These are phyloP conservation scores for Myathropa florea DNA, from an alignment of 2,888 invertebrate genomes.

Conservation along the genomic window DNA sequence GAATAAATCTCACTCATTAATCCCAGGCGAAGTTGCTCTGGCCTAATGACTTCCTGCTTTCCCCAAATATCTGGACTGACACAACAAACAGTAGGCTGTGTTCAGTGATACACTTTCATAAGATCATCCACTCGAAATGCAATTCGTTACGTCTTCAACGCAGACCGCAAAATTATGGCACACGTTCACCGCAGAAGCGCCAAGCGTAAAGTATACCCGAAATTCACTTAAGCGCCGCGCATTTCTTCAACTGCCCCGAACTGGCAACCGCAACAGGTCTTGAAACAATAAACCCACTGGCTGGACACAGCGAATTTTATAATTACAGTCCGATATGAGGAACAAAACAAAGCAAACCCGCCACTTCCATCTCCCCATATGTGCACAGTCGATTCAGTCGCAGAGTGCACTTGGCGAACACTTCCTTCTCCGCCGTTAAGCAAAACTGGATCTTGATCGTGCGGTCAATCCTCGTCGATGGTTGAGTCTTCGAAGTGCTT, in stretches of 20 bases:
- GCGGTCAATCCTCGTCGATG: constrained; percentile 50
- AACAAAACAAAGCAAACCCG: constrained; percentile 24
- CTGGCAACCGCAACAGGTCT: constrained; percentile 9
- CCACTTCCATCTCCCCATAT: not conserved
- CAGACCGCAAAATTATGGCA: not conserved
- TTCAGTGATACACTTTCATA: not conserved
- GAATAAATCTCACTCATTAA: not conserved
- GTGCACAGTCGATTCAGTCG: constrained; percentile 4
- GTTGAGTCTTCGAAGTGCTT: constrained; percentile 39
- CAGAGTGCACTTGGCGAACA: constrained; percentile 30
- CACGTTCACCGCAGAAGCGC: not conserved
- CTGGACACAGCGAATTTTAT: constrained; percentile 44
- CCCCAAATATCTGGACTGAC: not conserved
- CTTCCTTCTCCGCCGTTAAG: constrained; percentile 46
- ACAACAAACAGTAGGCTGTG: not conserved
- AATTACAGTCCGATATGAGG: constrained; percentile 52
- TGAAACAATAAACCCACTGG: constrained; percentile 29
- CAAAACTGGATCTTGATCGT: constrained; percentile 56
- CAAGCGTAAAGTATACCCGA: not conserved
- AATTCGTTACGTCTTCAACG: not conserved
- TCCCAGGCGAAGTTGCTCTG: not conserved
- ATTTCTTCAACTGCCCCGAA: constrained; percentile 4
- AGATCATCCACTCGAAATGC: not conserved
- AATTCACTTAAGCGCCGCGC: not conserved
- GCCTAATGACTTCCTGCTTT: not conserved